Evolutionary conservation across 1,140 invertebrate species (phyloP), one percentile per base, ranked within the genome.

Genomic region (Brachionus koreanus): DNA sequence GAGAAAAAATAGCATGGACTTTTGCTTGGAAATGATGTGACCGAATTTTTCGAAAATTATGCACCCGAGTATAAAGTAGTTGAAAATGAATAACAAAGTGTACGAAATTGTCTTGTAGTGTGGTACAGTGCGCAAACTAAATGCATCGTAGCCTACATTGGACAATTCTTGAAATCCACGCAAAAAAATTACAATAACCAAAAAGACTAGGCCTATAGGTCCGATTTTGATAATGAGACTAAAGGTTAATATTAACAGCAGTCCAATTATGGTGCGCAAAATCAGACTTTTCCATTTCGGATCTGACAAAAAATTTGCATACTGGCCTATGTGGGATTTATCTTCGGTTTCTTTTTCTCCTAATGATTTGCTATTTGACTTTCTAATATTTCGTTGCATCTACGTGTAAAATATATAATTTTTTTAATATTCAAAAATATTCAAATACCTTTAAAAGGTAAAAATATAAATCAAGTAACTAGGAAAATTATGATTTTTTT

Each of bases 161-260:
- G 99, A 99, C 79, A 99, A 98, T 90, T 99, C 98, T 89, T 96
- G 94, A 89, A 98, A 99, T 89, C 98, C 99, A 91, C 98, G 98
- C 35, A 99, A 94, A 93, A 99, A 97, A 4, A 99, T 74, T 23
- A 46, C 16, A 0, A 74, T 12, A 10, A 74, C 42, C 43, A 74
- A n/a, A 46, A 74, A 25, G 23, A 43, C 13, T 5, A 74, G 39
- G 7, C 39, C 69, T 5, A 74, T 25, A 23, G 69, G 69, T 74
- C 69, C 69, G 2, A 16, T 29, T 25, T 74, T 46, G 25, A 74
- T 46, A 12, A 74, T 74, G 7, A 74, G 12, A 46, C 19, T 46
- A 49, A 74, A 74, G 25, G 19, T 25, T 0, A 25, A 1, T 10
- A 74, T 74, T 25, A 74, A 25, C 12, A 74, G 5, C 2, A 74